A percentile compares a stretch with the other conserved stretches of the same genome.
Conservation (phyloP, 2,113 vertebrate genomes). For the Puma concolor region DNA sequence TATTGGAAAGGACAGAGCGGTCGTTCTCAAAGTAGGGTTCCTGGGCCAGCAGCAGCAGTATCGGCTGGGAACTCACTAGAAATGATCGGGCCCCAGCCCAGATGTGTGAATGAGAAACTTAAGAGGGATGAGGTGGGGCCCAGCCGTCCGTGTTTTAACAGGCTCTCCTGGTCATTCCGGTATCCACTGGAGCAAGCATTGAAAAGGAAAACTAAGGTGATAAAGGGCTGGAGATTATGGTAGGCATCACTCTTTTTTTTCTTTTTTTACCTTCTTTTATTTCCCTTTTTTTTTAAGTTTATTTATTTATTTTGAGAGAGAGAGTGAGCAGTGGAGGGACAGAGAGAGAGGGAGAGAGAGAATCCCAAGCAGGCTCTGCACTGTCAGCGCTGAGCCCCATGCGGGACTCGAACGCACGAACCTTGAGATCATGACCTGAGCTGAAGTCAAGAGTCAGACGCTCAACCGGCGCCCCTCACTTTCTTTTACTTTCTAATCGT, state of each 20-base stretch:
- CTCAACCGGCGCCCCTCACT: neutral
- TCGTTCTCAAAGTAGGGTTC: neutral
- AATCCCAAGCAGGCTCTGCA: too few species aligned
- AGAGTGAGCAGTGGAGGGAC: too few species aligned
- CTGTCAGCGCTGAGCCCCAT: too few species aligned
- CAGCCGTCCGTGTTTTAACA: neutral
- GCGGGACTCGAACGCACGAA: too few species aligned
- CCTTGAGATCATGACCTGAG: too few species aligned
- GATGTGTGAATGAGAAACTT: neutral
- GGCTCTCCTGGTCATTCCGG: neutral
- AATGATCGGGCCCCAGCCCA: neutral
- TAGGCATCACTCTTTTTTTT: neutral
- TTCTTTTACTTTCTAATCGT: neutral
- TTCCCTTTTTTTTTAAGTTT: too few species aligned
- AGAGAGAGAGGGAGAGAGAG: too few species aligned
- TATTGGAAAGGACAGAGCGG: neutral
- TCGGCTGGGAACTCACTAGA: neutral
- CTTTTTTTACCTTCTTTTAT: neutral
- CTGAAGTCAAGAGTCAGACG: too few species aligned
- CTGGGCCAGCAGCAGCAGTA: neutral
- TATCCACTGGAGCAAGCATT: neutral
- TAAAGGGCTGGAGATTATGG: neutral
- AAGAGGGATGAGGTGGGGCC: neutral
- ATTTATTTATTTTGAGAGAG: too few species aligned
- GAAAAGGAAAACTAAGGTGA: neutral